Evolutionary conservation across 2,113 vertebrate species (phyloP).

Genomic region (Orientallactaga bullata): DNA sequence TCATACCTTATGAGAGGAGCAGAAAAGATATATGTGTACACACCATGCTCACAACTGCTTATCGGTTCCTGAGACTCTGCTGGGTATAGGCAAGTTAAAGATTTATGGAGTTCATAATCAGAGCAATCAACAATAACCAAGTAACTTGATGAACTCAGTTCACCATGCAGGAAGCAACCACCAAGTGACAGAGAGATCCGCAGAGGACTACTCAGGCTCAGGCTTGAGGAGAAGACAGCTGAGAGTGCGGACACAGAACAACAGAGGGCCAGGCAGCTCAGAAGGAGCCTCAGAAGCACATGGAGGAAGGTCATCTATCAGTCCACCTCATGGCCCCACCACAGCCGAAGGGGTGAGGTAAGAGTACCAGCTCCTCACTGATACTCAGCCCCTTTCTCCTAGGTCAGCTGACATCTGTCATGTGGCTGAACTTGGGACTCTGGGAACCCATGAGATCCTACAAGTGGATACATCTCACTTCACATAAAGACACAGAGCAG

Average conservation of each 20-base stretch:
- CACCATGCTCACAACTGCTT: not conserved
- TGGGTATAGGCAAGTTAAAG: not conserved
- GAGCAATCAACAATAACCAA: not conserved
- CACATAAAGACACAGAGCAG: not conserved
- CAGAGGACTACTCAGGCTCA: not conserved
- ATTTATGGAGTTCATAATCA: not conserved
- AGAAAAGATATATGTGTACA: accelerated
- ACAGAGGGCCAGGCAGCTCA: not conserved
- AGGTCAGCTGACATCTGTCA: not conserved
- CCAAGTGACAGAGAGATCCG: accelerated
- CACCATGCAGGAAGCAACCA: accelerated
- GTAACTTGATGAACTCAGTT: accelerated
- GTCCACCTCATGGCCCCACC: not conserved
- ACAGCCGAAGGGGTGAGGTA: not conserved
- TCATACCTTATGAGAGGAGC: not conserved
- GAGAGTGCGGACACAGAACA: not conserved
- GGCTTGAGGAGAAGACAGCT: not conserved
- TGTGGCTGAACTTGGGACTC: not conserved
- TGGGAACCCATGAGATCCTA: not conserved
- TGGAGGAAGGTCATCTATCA: too few relatives aligned
- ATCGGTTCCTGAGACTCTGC: not conserved
- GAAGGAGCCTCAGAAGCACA: not conserved
- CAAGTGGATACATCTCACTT: not conserved
- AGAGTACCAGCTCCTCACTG: accelerated
- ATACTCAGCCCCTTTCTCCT: not conserved